A percentile compares a stretch with the other conserved stretches of the same genome.
Conservation (phyloP, 2,888 invertebrate species). For the Thera obeliscata region DNA sequence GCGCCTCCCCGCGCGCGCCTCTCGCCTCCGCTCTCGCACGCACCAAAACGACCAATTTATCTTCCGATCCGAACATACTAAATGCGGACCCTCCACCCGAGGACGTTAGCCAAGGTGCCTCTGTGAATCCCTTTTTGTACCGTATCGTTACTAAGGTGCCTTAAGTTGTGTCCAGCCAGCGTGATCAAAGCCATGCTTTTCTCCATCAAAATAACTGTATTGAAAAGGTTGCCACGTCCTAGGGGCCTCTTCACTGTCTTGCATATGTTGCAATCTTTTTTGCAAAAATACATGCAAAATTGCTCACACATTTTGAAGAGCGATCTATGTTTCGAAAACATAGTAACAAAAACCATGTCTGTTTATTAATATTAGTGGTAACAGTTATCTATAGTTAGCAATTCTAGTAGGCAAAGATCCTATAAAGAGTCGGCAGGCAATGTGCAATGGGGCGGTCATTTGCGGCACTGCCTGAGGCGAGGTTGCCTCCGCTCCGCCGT, state of each 20-base stretch:
- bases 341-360: neutral
- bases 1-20: slow-evolving; percentile 73
- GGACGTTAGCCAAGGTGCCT: slow-evolving; percentile 69
- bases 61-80: slow-evolving; percentile 81
- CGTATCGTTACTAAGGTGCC: slow-evolving; percentile 13
- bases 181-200: neutral
- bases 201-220: neutral
- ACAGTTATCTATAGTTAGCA: neutral
- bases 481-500: slow-evolving; percentile 25
- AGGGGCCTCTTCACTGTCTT: neutral
- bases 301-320: neutral
- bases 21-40: slow-evolving; percentile 72
- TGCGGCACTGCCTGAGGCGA: slow-evolving; percentile 33
- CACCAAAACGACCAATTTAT: slow-evolving; percentile 83
- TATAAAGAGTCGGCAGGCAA: slow-evolving; percentile 9
- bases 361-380: neutral
- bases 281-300: neutral
- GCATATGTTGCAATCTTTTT: too few relatives aligned
- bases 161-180: neutral
- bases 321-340: neutral
- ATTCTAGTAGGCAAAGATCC: neutral
- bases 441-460: slow-evolving; percentile 17
- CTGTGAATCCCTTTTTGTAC: slow-evolving; percentile 30
- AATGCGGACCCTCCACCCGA: slow-evolving; percentile 71
- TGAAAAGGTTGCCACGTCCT: neutral